Evolutionary conservation across 2,113 vertebrate genomes (phyloP).

Genomic region (Lycocorax pyrrhopterus): DNA sequence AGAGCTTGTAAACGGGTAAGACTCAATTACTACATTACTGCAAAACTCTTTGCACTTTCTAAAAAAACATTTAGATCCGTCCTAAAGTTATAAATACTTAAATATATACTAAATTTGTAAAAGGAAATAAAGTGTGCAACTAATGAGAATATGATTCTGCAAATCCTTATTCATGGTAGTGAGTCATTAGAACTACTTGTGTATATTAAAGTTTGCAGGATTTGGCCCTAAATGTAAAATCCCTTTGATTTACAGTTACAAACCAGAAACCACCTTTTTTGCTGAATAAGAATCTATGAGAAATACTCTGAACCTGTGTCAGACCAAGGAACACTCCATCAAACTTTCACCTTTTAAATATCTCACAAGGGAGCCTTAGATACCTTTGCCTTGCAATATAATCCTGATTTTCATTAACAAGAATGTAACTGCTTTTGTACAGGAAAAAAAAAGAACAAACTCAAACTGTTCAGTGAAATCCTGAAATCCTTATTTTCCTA

Average conservation of each 20-base stretch:
- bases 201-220: constrained; percentile 22
- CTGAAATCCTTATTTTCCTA: neutral
- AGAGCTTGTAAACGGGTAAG: neutral
- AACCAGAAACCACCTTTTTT: constrained; percentile 2
- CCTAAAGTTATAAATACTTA: neutral
- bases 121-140: neutral
- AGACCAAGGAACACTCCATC: constrained; percentile 51
- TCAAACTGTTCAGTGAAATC: neutral
- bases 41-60: neutral
- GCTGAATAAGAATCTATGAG: constrained; percentile 16
- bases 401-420: constrained; percentile 59
- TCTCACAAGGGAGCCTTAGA: constrained; percentile 58
- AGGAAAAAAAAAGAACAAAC: neutral
- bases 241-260: constrained; percentile 28
- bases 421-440: constrained; percentile 45
- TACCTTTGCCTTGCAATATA: constrained; percentile 47
- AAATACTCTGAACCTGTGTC: constrained; percentile 38
- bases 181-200: constrained; percentile 16
- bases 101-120: neutral
- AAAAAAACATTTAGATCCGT: neutral
- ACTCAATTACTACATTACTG: neutral
- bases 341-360: constrained; percentile 65
- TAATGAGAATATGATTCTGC: neutral
- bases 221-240: constrained; percentile 25
- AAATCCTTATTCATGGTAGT: neutral